These are phyloP conservation scores for Patella ulyssiponensis DNA, from an alignment of 2,888 invertebrate genomes.

Conservation along the genomic window DNA sequence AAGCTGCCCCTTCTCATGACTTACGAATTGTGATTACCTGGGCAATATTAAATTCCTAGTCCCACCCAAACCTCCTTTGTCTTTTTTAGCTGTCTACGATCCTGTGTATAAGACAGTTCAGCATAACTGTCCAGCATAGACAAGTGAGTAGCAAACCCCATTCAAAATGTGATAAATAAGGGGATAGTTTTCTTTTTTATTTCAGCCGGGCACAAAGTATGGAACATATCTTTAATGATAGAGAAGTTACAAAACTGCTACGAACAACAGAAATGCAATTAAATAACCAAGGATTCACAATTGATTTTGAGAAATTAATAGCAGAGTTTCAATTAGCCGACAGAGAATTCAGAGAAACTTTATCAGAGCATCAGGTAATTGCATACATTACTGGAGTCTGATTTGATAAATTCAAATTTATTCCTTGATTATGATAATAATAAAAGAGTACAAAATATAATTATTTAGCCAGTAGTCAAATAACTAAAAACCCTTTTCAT, in stretches of 20 bases:
- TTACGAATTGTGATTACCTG: neutral
- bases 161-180: too few species aligned
- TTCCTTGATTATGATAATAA: too few species aligned
- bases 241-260: conserved; percentile 59
- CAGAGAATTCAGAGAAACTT: conserved; percentile 58
- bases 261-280: conserved; percentile 61
- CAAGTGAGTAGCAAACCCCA: too few species aligned
- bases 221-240: conserved; percentile 37
- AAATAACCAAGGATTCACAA: conserved; percentile 59
- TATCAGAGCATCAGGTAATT: conserved; percentile 58
- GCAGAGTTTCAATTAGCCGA: conserved; percentile 56
- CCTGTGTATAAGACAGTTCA: too few species aligned
- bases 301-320: conserved; percentile 62
- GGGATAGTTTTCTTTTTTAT: neutral
- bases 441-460: too few species aligned
- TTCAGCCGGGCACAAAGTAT: conserved; percentile 25
- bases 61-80: neutral
- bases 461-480: too few species aligned
- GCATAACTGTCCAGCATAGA: too few species aligned
- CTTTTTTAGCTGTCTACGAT: too few species aligned
- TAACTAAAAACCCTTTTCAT: too few species aligned
- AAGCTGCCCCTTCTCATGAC: neutral
- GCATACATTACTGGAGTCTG: too few species aligned
- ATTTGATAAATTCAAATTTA: too few species aligned
- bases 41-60: conserved; percentile 10